These are phyloP conservation scores for Drosophila yooni DNA, from an alignment of 2,888 invertebrate genomes.

Conservation along the genomic window DNA sequence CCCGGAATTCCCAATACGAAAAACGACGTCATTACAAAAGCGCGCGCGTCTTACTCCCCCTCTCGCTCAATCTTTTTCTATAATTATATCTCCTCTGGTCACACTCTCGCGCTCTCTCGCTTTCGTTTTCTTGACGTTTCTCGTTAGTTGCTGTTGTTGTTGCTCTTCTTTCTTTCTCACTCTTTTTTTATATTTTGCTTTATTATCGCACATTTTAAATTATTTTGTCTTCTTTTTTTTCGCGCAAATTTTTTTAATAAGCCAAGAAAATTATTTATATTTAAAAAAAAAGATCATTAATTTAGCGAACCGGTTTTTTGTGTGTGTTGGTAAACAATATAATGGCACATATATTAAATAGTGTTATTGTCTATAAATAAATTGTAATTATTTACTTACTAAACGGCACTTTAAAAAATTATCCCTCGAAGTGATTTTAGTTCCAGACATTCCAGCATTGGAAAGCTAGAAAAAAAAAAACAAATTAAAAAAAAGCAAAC, in stretches of 20 bases:
- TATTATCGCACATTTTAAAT: constrained; percentile 62
- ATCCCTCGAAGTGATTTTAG: constrained; percentile 12
- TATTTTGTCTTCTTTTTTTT: constrained; percentile 29
- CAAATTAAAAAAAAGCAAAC: constrained; percentile 19
- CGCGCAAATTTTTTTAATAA: constrained; percentile 41
- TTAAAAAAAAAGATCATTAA: constrained; percentile 29
- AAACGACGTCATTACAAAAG: constrained; percentile 70
- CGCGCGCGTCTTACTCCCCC: constrained; percentile 18
- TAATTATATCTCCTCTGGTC: constrained; percentile 8
- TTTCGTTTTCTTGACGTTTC: constrained; percentile 61
- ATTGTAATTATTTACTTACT: constrained; percentile 42
- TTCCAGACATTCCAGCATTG: constrained; percentile 31
- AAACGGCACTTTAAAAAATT: constrained; percentile 39
- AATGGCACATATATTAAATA: constrained; percentile 25
- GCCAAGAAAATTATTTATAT: constrained; percentile 47
- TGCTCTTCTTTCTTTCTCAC: constrained; percentile 22
- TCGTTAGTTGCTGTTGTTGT: constrained; percentile 47
- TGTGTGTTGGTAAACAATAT: constrained; percentile 16
- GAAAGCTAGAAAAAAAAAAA: neutral
- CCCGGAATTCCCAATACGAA: constrained; percentile 75
- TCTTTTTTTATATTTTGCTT: neutral
- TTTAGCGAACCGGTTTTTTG: constrained; percentile 63
- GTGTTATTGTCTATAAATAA: constrained; percentile 46
- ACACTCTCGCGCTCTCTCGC: constrained; percentile 38
- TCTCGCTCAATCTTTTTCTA: constrained; percentile 9